A percentile compares a stretch with the other conserved stretches of the same genome.
Evolutionary conservation across 1,140 invertebrate genomes (phyloP).

Genomic region (Wiebesia pumilae): DNA sequence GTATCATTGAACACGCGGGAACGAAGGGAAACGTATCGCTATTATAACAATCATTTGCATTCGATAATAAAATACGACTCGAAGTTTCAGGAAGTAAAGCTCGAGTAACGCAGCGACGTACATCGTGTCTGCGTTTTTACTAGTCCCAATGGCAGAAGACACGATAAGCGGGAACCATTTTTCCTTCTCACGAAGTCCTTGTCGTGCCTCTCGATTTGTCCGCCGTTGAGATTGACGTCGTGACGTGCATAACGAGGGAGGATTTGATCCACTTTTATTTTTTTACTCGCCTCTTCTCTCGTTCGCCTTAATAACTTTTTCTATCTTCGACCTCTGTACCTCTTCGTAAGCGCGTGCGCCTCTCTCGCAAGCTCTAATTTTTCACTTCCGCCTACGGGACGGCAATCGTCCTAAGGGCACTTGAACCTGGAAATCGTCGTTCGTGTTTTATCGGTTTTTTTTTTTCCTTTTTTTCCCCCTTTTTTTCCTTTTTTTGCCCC

Average conservation of each 20-base stretch:
- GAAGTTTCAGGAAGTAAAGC: too few relatives aligned
- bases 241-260: neutral
- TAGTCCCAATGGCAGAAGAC: neutral
- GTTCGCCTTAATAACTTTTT: conserved; percentile 6
- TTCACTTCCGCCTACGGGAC: conserved; percentile 22
- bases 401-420: conserved; percentile 27
- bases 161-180: conserved; percentile 2
- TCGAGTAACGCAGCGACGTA: too few relatives aligned
- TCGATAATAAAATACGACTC: too few relatives aligned
- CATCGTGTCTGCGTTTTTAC: neutral
- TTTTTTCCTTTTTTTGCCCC: neutral
- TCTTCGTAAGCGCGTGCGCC: neutral
- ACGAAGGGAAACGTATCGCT: too few relatives aligned
- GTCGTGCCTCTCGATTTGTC: conserved; percentile 2
- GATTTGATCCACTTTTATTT: conserved; percentile 1
- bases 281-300: neutral
- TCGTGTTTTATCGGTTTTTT: too few relatives aligned
- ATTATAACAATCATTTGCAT: too few relatives aligned
- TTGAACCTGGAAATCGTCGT: conserved; percentile 8
- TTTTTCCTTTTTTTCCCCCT: neutral
- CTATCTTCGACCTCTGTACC: neutral
- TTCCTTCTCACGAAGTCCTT: neutral
- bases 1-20: too few relatives aligned
- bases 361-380: conserved; percentile 21
- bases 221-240: conserved; percentile 9